phyloP scores from a whole-genome alignment of 1,140 invertebrate genomes.

The Anastrepha obliqua region DNA sequence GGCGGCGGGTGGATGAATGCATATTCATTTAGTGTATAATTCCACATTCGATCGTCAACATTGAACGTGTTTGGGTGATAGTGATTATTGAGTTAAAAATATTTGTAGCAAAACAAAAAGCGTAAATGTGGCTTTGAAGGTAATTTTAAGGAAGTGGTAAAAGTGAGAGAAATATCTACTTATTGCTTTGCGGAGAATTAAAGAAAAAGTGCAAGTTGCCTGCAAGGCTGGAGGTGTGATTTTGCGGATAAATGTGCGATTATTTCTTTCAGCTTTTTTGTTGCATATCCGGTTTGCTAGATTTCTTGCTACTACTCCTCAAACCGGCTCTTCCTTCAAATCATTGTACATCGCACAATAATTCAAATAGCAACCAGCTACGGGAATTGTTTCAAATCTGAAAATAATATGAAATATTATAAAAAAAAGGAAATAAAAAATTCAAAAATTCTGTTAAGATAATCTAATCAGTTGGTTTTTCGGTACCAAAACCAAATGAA shows the following conservation, averaged over 20 bases:
- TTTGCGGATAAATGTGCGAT: not conserved
- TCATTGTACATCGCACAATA: too few relatives aligned
- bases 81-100: not conserved
- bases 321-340: not conserved
- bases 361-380: too few relatives aligned
- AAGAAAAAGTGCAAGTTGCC: not conserved
- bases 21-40: slow-evolving; percentile 33
- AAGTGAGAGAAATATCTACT: not conserved
- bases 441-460: too few relatives aligned
- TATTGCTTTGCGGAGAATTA: not conserved
- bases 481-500: too few relatives aligned
- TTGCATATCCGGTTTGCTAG: not conserved
- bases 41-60: slow-evolving; percentile 27
- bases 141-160: not conserved
- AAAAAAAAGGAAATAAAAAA: too few relatives aligned
- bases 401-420: too few relatives aligned
- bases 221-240: not conserved
- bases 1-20: slow-evolving; percentile 1
- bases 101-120: not conserved
- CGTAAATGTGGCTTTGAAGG: not conserved
- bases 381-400: too few relatives aligned
- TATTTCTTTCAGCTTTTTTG: too few relatives aligned
- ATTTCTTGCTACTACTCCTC: not conserved
- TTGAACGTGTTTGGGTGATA: slow-evolving; percentile 2
- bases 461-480: too few relatives aligned